phyloP scores from a whole-genome alignment of 2,888 invertebrate species.

The Lucinisca nassula region DNA sequence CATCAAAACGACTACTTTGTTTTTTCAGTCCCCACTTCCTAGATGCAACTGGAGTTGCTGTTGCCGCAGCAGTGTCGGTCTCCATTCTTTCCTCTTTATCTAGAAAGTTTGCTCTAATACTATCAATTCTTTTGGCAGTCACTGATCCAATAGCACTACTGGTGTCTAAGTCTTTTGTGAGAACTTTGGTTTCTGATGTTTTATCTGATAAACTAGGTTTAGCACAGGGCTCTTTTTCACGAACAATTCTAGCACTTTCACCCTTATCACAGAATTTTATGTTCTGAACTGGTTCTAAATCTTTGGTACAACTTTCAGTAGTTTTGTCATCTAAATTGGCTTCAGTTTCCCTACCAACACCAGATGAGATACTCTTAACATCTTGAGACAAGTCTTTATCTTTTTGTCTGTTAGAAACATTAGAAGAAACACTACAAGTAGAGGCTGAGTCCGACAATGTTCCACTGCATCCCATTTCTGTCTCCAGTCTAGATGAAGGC shows the following conservation, averaged over 20 bases:
- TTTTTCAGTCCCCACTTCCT: neutral
- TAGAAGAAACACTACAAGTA: neutral
- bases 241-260: neutral
- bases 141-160: neutral
- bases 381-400: too few species aligned
- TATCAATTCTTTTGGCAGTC: constrained; percentile 13
- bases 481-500: neutral
- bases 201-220: neutral
- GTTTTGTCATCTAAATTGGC: neutral
- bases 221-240: neutral
- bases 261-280: neutral
- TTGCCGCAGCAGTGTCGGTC: neutral
- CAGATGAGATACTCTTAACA: neutral
- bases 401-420: too few species aligned
- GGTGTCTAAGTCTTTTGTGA: neutral
- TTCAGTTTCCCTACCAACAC: neutral
- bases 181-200: neutral
- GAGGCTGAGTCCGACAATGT: neutral
- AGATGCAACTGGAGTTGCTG: neutral
- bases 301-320: neutral
- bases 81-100: constrained; percentile 7
- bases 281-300: neutral
- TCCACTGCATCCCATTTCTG: neutral
- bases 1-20: constrained; percentile 70
- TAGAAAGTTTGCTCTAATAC: constrained; percentile 31